Percentiles rank a stretch among this genome's conserved stretches.
These are phyloP conservation scores for Epinotia nisella DNA, from an alignment of 2,888 invertebrate genomes.

Conservation along the genomic window DNA sequence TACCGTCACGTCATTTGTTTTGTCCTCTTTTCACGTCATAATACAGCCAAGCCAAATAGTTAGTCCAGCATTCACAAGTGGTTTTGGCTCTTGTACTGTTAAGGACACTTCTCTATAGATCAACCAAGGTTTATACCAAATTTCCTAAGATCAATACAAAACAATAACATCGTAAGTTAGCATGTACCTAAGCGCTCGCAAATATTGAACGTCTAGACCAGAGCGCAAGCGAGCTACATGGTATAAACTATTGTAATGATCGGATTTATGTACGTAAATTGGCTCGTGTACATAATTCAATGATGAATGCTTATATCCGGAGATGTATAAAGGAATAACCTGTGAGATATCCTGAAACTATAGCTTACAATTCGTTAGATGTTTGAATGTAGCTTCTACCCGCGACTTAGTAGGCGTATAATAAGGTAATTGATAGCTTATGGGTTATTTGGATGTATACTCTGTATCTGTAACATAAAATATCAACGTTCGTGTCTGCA, in stretches of 20 bases:
- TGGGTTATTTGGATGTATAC: too few relatives aligned
- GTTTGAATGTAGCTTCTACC: too few relatives aligned
- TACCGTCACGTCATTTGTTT: too few relatives aligned
- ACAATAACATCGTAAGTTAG: conserved; percentile 30
- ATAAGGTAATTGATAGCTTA: too few relatives aligned
- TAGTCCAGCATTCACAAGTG: too few relatives aligned
- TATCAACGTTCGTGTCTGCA: too few relatives aligned
- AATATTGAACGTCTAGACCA: conserved; percentile 38
- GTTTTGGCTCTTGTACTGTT: not conserved
- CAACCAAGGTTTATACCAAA: not conserved
- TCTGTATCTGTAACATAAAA: too few relatives aligned
- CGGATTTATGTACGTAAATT: conserved; percentile 25
- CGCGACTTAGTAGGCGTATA: too few relatives aligned
- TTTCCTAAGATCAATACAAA: conserved; percentile 27
- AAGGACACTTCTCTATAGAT: not conserved
- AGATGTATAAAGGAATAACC: not conserved
- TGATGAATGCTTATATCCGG: not conserved
- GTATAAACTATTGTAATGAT: conserved; percentile 26
- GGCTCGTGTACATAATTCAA: not conserved
- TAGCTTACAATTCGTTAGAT: not conserved
- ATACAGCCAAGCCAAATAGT: too few relatives aligned
- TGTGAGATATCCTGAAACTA: not conserved
- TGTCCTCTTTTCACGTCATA: too few relatives aligned
- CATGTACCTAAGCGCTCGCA: conserved; percentile 26
- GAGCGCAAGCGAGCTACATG: conserved; percentile 4